These are phyloP conservation scores for Pangasius larnaudii DNA, from an alignment of 2,797 vertebrate genomes.

Conservation along the genomic window DNA sequence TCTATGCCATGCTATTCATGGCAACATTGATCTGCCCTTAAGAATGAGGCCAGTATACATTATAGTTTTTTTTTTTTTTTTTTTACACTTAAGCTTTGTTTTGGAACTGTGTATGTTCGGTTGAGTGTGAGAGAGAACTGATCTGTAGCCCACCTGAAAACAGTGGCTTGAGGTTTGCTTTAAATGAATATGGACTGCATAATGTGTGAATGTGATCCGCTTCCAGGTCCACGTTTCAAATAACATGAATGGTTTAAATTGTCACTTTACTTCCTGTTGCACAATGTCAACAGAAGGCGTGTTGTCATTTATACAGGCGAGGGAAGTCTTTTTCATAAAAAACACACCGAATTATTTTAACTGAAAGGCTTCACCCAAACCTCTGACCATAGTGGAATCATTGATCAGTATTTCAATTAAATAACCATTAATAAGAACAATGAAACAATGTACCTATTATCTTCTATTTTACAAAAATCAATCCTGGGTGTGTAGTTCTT, in stretches of 20 bases:
- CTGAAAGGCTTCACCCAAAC: background rate
- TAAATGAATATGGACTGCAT: background rate
- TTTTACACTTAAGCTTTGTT: background rate
- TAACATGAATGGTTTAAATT: background rate
- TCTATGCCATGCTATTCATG: slow-evolving; percentile 23
- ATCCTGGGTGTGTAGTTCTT: background rate
- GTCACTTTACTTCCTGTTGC: background rate
- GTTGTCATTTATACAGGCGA: background rate
- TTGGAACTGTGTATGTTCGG: background rate
- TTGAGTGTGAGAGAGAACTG: background rate
- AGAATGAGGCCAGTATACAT: background rate
- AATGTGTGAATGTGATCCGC: background rate
- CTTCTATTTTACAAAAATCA: background rate
- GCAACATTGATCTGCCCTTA: slow-evolving; percentile 40
- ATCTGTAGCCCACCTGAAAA: background rate
- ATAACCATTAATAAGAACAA: background rate
- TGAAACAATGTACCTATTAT: background rate
- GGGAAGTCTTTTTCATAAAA: background rate
- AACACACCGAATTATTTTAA: background rate
- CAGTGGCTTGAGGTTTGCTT: background rate
- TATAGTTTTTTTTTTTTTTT: background rate
- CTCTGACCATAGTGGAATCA: background rate
- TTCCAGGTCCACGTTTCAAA: background rate
- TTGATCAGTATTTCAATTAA: background rate
- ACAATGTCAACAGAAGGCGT: background rate